Base-by-base conservation (phyloP, 2,113 vertebrate genomes). In the Gallinago jamesoni region DNA sequence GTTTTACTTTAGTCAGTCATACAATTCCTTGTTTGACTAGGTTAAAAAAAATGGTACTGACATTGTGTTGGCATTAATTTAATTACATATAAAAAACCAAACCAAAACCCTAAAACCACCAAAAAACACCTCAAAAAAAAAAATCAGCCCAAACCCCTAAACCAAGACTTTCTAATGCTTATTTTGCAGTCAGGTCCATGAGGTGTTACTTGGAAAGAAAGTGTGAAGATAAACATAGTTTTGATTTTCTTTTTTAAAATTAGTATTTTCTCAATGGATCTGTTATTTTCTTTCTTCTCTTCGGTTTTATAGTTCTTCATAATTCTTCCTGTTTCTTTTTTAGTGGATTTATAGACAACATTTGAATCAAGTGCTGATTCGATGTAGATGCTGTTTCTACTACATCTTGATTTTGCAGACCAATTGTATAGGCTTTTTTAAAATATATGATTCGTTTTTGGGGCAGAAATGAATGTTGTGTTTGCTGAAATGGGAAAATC, bases 31-130 rank as follows among this genome's bases (percentile, higher is more conserved):
- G 90, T 97, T 97, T 97, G 94, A 92, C 81, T 95, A 73, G 69
- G 94, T 96, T 60, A 97, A 97, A 98, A 95, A 97, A 97, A 95
- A 95, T 87, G 87, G 48, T 95, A 55, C 81, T 97, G 92, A 85
- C 84, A 82, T 96, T 95, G 81, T 89, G 97, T 94, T 95, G 96
- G 31, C 39, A 73, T 96, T 94, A 96, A 93, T 97, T 97, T 57
- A 45, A 72, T 53, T 47, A 23, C 4, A 19, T 17, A 4, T 70
- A 7, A n/a, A 79, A 48, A 43, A 19, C 2, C 4, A n/a, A 81
- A 37, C 8, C 60, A 48, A 66, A 33, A 41, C 16, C 2, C 23
- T 8, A 45, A 55, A 35, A 57, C 20, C 5, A 41, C 19, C 24
- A 27, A 48, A 52, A 52, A 27, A 50, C 48, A 12, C 4, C 27